These are phyloP conservation scores for Drosophila paracracens DNA, from an alignment of 2,888 invertebrate genomes.

Conservation along the genomic window DNA sequence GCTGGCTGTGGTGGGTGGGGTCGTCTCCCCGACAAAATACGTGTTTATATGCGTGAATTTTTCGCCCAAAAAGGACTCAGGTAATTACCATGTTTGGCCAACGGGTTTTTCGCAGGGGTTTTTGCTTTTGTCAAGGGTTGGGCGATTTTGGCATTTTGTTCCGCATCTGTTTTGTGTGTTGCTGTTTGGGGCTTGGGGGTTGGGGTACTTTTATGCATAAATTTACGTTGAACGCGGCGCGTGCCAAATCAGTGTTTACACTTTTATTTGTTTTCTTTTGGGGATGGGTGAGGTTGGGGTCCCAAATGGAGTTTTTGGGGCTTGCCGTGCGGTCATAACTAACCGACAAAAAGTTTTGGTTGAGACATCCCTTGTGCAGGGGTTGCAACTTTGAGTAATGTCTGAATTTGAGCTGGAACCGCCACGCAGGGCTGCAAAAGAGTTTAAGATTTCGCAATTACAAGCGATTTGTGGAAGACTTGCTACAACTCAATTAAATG, in stretches of 20 bases:
- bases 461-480: neutral
- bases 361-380: constrained; percentile 61
- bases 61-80: constrained; percentile 72
- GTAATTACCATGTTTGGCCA: constrained; percentile 79
- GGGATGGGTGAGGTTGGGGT: constrained; percentile 10
- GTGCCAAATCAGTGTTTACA: constrained; percentile 80
- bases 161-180: constrained; percentile 30
- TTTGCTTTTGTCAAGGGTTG: constrained; percentile 9
- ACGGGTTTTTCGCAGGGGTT: constrained; percentile 38
- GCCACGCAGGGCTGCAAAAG: constrained; percentile 18
- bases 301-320: constrained; percentile 21
- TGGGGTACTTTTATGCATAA: constrained; percentile 64
- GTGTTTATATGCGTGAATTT: constrained; percentile 79
- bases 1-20: neutral
- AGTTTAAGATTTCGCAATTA: neutral
- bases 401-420: constrained; percentile 59
- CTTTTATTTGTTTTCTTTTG: constrained; percentile 68
- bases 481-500: neutral
- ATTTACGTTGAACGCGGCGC: constrained; percentile 70
- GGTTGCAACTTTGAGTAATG: constrained; percentile 65
- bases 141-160: constrained; percentile 16
- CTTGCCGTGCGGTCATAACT: constrained; percentile 44
- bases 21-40: constrained; percentile 63
- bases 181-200: neutral
- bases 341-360: constrained; percentile 38